phyloP scores from a whole-genome alignment of 2,888 invertebrate genomes.

The Reticulitermes lucifugus region DNA sequence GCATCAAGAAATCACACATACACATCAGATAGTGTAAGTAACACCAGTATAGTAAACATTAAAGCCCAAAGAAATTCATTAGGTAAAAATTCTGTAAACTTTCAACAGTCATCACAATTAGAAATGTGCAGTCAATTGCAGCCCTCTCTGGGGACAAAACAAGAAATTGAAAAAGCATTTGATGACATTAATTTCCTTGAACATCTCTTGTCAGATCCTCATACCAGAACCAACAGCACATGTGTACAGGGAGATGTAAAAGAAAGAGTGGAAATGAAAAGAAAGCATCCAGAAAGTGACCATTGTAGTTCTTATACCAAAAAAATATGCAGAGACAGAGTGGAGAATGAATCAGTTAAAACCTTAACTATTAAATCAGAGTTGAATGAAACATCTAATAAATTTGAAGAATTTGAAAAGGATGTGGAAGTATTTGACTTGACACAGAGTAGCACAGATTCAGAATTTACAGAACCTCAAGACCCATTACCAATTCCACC shows the following conservation, averaged over 20 bases:
- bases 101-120: too few relatives aligned
- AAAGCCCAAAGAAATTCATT: too few relatives aligned
- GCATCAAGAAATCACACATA: too few relatives aligned
- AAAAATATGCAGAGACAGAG: background rate
- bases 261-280: background rate
- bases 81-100: too few relatives aligned
- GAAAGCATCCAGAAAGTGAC: slow-evolving; percentile 28
- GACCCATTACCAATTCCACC: too few relatives aligned
- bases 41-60: too few relatives aligned
- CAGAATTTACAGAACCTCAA: background rate
- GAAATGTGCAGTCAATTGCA: too few relatives aligned
- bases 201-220: background rate
- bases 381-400: background rate
- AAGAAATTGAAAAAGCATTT: background rate
- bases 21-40: too few relatives aligned
- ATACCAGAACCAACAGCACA: background rate
- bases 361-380: background rate
- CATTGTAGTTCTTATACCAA: background rate
- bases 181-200: background rate
- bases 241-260: background rate
- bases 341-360: background rate
- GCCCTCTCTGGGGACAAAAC: too few relatives aligned
- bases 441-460: slow-evolving; percentile 17
- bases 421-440: background rate
- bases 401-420: background rate